phyloP scores from a whole-genome alignment of 2,113 vertebrate species.

The Aramus guarauna region DNA sequence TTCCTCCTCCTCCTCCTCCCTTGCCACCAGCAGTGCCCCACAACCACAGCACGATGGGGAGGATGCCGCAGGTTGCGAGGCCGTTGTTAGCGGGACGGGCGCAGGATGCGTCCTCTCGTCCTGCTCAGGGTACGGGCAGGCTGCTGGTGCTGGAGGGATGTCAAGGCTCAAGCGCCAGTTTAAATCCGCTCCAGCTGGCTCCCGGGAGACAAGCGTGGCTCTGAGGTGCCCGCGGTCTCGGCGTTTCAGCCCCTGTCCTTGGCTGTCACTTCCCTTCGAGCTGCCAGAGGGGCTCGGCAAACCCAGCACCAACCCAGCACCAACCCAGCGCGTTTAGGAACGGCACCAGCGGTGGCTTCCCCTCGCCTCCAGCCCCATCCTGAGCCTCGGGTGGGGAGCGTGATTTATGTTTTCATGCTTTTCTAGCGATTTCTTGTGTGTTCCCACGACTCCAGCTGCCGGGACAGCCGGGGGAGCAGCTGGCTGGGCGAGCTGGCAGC shows the following conservation, averaged over 20 bases:
- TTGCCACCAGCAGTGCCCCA: neutral
- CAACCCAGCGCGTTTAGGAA: neutral
- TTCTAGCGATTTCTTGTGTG: conserved; percentile 31
- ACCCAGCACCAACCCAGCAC: neutral
- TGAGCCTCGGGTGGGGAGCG: neutral
- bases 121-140: fast-evolving
- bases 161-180: neutral
- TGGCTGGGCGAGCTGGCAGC: conserved; percentile 34
- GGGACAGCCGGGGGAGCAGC: conserved; percentile 49
- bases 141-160: neutral
- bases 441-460: conserved; percentile 53
- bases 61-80: neutral
- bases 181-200: neutral
- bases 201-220: neutral
- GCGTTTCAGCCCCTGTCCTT: neutral
- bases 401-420: conserved; percentile 40
- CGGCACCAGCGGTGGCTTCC: neutral
- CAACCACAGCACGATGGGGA: fast-evolving
- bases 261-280: neutral
- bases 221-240: neutral
- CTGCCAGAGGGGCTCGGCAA: neutral
- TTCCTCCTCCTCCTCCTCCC: neutral
- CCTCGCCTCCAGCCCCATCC: neutral
- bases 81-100: fast-evolving
- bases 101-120: fast-evolving